A percentile compares a stretch with the other conserved stretches of the same genome.
These are phyloP conservation scores for Papilio elwesi DNA, from an alignment of 2,888 invertebrate genomes.

Conservation along the genomic window DNA sequence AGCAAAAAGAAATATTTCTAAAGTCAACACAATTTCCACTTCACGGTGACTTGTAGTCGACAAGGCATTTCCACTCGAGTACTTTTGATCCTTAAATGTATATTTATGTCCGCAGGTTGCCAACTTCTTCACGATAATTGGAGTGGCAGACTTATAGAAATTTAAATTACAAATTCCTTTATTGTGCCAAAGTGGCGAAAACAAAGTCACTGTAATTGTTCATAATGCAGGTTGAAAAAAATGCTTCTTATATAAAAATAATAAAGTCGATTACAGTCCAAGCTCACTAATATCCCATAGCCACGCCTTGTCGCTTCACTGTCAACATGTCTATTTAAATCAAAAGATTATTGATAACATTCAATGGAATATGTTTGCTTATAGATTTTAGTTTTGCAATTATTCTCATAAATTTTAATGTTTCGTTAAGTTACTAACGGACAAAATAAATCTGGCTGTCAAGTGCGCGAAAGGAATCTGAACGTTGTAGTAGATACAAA, in stretches of 20 bases:
- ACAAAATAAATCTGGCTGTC: no score
- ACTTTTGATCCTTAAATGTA: conserved; percentile 55
- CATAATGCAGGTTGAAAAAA: conserved; percentile 3
- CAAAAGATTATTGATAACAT: not conserved
- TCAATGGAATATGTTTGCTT: not conserved
- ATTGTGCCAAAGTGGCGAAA: conserved; percentile 27
- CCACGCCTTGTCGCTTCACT: not conserved
- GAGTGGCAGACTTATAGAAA: conserved; percentile 60
- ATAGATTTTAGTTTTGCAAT: not conserved
- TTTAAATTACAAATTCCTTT: conserved; percentile 52
- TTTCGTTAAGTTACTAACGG: no score
- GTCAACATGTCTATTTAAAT: not conserved
- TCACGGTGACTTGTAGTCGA: conserved; percentile 23
- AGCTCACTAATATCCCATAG: not conserved
- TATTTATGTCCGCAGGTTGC: conserved; percentile 54
- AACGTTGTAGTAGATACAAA: no score
- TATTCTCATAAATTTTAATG: no score
- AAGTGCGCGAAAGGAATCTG: no score
- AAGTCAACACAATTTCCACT: conserved; percentile 11
- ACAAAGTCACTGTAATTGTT: conserved; percentile 9
- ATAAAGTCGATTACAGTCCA: not conserved
- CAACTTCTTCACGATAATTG: conserved; percentile 68
- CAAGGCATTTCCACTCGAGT: conserved; percentile 42
- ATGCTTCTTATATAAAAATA: not conserved
- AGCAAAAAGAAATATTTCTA: not conserved